Evolutionary conservation across 2,888 invertebrate species (phyloP), one percentile per base, ranked within the genome.

Genomic region (Galeruca laticollis): DNA sequence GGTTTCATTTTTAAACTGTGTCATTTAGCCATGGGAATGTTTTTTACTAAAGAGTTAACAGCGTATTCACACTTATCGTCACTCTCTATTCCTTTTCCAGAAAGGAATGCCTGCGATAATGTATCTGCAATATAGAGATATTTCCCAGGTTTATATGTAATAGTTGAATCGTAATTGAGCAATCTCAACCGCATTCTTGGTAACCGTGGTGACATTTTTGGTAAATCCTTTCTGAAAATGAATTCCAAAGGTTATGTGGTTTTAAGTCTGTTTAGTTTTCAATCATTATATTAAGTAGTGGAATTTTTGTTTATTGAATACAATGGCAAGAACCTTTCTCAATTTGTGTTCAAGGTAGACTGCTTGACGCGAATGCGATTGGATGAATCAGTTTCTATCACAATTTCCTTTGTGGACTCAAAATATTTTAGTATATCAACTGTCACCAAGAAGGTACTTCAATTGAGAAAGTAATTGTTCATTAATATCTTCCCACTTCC

Each of bases 281-380:
- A 75, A 15, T n/a, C 77, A 79, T 70, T 73, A 82, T 15, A 79
- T 73, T 73, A 75, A 81, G 47, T 78, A 78, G 74, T 82, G 80
- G 74, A 84, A 84, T 71, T 82, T 82, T 66, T 78, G 72, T 49
- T 77, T 78, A 5, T 81, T 80, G 60, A 72, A 74, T 10, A 67
- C 60, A 51, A 73, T 73, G 2, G 60, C 40, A 8, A 60, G 13
- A 1, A 66, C 72, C 85, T 72, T 85, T 82, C 75, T 85, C 83
- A 8, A 85, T 83, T 76, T 85, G 83, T 37, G 77, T 74, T 37
- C 69, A 49, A 11, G 73, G 79, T n/a, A 83, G 64, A 33, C 77
- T 79, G 71, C 80, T 60, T 33, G 82, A 83, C 5, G 82, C 81
- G 75, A 78, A 84, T n/a, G 78, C 79, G 13, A 83, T 75, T 20